A percentile compares a stretch with the other conserved stretches of the same genome.
phyloP scores from a whole-genome alignment of 2,888 invertebrate species.

The Prosopocoilus inquinatus region DNA sequence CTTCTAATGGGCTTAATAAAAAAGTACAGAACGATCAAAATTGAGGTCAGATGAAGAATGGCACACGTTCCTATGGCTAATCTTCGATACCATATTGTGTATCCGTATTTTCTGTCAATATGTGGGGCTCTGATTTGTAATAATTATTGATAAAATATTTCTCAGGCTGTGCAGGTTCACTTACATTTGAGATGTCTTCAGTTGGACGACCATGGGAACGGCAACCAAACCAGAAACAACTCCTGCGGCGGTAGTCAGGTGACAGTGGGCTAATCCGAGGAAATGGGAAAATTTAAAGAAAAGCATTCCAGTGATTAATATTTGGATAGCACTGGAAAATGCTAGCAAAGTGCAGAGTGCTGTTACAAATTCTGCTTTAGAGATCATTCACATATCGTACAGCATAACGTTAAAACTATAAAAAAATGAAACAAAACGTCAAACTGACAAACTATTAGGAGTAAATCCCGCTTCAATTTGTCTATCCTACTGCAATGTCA shows the following conservation, averaged over 20 bases:
- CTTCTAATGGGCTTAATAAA: conserved; percentile 11
- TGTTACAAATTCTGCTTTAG: conserved; percentile 40
- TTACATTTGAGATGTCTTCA: conserved; percentile 32
- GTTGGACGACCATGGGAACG: conserved; percentile 32
- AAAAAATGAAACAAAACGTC: background rate
- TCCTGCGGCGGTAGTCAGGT: conserved; percentile 29
- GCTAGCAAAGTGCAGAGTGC: conserved; percentile 41
- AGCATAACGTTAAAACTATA: background rate
- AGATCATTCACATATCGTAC: conserved; percentile 10
- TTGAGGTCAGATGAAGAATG: conserved; percentile 23
- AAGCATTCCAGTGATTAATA: conserved; percentile 52
- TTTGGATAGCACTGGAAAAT: conserved; percentile 47
- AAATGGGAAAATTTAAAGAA: conserved; percentile 32
- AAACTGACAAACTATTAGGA: no score
- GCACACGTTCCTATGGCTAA: conserved; percentile 29
- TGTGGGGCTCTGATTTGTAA: conserved; percentile 25
- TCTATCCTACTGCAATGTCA: no score
- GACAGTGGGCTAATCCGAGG: conserved; percentile 28
- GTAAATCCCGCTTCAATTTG: no score
- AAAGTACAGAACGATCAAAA: conserved; percentile 17
- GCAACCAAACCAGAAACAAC: conserved; percentile 32
- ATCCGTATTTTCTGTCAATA: conserved; percentile 30
- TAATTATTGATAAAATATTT: background rate
- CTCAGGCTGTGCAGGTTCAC: background rate
- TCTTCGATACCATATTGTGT: conserved; percentile 34